Percentiles rank a stretch among this genome's conserved stretches.
These are phyloP conservation scores for Geotrupes spiniger DNA, from an alignment of 2,888 invertebrate genomes.

Conservation along the genomic window DNA sequence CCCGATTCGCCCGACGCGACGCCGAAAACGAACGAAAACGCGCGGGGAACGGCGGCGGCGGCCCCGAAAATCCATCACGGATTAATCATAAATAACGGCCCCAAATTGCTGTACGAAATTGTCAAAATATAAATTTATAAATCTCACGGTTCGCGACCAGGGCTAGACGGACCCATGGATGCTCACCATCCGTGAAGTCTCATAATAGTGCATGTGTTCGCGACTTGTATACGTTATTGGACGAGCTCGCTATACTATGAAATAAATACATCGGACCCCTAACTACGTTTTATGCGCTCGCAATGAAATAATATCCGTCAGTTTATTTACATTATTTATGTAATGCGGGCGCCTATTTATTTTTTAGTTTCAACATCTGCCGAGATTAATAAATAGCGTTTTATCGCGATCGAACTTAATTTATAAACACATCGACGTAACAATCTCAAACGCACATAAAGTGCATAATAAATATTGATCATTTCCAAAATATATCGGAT, in stretches of 20 bases:
- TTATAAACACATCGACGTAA: too few relatives aligned
- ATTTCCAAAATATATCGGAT: too few relatives aligned
- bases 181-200: conserved; percentile 47
- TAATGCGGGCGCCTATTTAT: too few relatives aligned
- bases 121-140: conserved; percentile 54
- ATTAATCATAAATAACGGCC: conserved; percentile 45
- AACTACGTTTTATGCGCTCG: conserved; percentile 1
- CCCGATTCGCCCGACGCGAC: conserved; percentile 23
- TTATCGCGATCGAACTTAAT: too few relatives aligned
- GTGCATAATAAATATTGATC: too few relatives aligned
- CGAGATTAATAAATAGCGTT: too few relatives aligned
- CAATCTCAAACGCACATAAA: too few relatives aligned
- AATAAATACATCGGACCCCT: conserved; percentile 28
- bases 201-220: conserved; percentile 47
- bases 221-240: conserved; percentile 42
- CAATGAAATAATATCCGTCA: conserved; percentile 2
- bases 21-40: too few relatives aligned
- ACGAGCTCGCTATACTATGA: conserved; percentile 28
- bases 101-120: conserved; percentile 48
- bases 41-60: too few relatives aligned
- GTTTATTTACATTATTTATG: too few relatives aligned
- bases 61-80: conserved; percentile 30
- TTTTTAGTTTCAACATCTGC: too few relatives aligned
- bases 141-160: conserved; percentile 48
- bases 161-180: conserved; percentile 37